phyloP scores from a whole-genome alignment of 2,113 vertebrate genomes.

The Petrocephalus microphthalmus region DNA sequence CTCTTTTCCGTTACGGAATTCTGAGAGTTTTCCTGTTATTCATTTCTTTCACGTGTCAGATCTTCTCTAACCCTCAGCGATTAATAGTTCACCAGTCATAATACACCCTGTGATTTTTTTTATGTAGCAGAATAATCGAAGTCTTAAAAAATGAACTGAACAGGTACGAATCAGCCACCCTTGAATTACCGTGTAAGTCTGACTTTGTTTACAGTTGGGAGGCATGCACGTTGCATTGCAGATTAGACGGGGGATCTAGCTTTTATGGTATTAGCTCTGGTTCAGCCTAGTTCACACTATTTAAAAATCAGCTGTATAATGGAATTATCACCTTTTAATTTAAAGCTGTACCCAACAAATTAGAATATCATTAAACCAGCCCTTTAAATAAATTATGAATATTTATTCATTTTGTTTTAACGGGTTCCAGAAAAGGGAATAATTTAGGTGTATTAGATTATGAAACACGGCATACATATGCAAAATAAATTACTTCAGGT shows the following conservation, averaged over 20 bases:
- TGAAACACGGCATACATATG: not conserved
- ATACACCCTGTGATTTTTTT: constrained; percentile 21
- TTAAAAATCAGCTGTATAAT: constrained; percentile 31
- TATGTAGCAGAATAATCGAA: constrained; percentile 12
- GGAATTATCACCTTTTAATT: constrained; percentile 22
- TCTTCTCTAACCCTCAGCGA: constrained; percentile 13
- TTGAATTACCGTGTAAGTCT: constrained; percentile 29
- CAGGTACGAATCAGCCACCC: constrained; percentile 25
- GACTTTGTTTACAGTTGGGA: constrained; percentile 30
- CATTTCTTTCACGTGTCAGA: constrained; percentile 8
- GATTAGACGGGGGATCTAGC: constrained; percentile 29
- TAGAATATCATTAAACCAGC: not conserved
- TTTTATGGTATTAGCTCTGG: constrained; percentile 17
- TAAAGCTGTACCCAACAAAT: constrained; percentile 6
- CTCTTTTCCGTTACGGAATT: not conserved
- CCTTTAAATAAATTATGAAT: constrained; percentile 10
- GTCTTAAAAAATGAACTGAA: constrained; percentile 31
- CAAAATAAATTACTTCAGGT: not conserved
- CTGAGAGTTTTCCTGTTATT: not conserved
- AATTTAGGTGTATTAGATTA: not conserved
- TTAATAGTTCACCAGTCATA: constrained; percentile 15
- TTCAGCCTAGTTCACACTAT: constrained; percentile 24
- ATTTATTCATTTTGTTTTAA: not conserved
- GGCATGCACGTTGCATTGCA: constrained; percentile 19
- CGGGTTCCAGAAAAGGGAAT: constrained; percentile 1